These are phyloP conservation scores for Ahaetulla prasina DNA, from an alignment of 2,113 vertebrate genomes.

Conservation along the genomic window DNA sequence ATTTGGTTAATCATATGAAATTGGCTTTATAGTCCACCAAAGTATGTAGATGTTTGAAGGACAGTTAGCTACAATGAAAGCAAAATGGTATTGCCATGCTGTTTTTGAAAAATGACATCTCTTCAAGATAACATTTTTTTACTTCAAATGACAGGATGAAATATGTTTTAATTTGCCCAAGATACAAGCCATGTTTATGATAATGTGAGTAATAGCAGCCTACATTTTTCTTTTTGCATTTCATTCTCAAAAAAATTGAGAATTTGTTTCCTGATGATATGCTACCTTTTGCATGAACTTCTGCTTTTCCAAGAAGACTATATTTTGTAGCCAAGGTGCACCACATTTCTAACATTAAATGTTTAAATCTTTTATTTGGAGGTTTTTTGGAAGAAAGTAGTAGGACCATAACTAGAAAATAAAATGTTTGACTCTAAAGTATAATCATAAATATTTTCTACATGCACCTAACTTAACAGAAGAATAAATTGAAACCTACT, in stretches of 20 bases:
- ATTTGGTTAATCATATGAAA: constrained; percentile 24
- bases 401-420: neutral
- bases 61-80: constrained; percentile 24
- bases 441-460: neutral
- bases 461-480: neutral
- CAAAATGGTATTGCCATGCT: constrained; percentile 30
- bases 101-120: constrained; percentile 26
- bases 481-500: neutral
- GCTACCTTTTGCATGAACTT: constrained; percentile 16
- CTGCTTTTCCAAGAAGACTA: constrained; percentile 18
- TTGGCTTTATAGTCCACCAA: neutral
- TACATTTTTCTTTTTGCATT: neutral
- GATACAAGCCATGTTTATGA: constrained; percentile 9
- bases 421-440: neutral
- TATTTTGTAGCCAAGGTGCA: neutral
- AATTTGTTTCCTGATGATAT: constrained; percentile 22
- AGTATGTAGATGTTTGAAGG: constrained; percentile 33
- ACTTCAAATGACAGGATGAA: neutral
- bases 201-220: neutral
- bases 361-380: constrained; percentile 13
- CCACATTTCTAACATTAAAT: neutral
- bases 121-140: neutral
- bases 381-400: neutral
- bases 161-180: constrained; percentile 10
- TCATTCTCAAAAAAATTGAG: constrained; percentile 22